Percentiles rank a stretch among this genome's conserved stretches.
These are phyloP conservation scores for Ramphastos sulfuratus DNA, from an alignment of 2,113 vertebrate species.

Conservation along the genomic window DNA sequence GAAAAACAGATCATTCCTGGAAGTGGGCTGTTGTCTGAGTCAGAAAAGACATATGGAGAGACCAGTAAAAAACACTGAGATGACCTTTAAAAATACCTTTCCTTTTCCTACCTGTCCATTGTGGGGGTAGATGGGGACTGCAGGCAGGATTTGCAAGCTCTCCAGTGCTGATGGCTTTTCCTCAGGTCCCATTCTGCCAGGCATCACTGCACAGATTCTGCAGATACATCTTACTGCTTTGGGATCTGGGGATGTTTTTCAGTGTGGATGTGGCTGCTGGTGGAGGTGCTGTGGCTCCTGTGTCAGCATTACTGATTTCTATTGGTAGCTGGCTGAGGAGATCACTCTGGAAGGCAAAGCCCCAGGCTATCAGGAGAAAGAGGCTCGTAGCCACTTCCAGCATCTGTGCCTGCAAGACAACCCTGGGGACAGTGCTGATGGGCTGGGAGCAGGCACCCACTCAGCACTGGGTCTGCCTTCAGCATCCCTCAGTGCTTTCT, in stretches of 20 bases:
- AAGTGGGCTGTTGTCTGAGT: background rate
- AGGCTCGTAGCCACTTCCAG: background rate
- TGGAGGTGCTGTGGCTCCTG: background rate
- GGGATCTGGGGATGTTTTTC: background rate
- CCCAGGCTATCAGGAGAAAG: background rate
- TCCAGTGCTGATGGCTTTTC: background rate
- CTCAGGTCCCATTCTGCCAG: background rate
- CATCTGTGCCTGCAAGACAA: background rate
- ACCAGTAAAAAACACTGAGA: background rate
- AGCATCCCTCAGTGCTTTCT: background rate
- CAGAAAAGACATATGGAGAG: background rate
- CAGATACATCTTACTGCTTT: rapidly evolving
- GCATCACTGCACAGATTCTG: background rate
- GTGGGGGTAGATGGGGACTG: background rate
- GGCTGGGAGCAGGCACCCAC: background rate
- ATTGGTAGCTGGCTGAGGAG: background rate
- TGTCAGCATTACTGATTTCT: background rate
- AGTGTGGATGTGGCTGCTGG: background rate
- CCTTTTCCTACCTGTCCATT: background rate
- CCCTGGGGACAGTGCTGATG: background rate
- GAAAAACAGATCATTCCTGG: background rate
- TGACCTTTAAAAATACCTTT: background rate
- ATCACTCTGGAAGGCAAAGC: background rate
- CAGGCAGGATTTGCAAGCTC: background rate
- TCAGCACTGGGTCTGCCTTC: background rate